Evolutionary conservation across 2,888 invertebrate genomes (phyloP).

Genomic region (Ceratothoa steindachneri): DNA sequence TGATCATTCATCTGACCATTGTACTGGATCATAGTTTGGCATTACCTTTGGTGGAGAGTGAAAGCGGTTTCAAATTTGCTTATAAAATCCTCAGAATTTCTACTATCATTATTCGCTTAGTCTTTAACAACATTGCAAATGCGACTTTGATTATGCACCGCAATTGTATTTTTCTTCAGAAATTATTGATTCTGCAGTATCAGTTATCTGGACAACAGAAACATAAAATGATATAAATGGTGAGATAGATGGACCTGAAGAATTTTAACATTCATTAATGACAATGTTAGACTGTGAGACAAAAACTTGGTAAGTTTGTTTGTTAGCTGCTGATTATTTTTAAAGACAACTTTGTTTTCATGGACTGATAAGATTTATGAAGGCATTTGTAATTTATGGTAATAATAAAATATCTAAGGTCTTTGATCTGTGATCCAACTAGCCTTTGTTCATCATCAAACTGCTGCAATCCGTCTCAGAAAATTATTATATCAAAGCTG

Average conservation of each 20-base stretch:
- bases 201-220: neutral
- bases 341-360: no score
- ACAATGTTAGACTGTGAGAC: neutral
- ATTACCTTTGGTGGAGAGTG: neutral
- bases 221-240: neutral
- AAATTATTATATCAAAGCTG: no score
- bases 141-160: neutral
- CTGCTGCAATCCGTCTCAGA: no score
- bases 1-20: neutral
- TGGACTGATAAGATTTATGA: no score
- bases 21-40: neutral
- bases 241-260: neutral
- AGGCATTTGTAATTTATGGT: no score
- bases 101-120: neutral
- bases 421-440: no score
- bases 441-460: no score
- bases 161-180: neutral
- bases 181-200: neutral
- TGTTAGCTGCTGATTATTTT: no score
- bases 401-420: no score
- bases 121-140: neutral
- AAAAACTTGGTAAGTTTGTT: no score
- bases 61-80: neutral
- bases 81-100: neutral
- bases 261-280: neutral